Base-by-base conservation (phyloP, 2,113 vertebrate species). In the Nestor notabilis region DNA sequence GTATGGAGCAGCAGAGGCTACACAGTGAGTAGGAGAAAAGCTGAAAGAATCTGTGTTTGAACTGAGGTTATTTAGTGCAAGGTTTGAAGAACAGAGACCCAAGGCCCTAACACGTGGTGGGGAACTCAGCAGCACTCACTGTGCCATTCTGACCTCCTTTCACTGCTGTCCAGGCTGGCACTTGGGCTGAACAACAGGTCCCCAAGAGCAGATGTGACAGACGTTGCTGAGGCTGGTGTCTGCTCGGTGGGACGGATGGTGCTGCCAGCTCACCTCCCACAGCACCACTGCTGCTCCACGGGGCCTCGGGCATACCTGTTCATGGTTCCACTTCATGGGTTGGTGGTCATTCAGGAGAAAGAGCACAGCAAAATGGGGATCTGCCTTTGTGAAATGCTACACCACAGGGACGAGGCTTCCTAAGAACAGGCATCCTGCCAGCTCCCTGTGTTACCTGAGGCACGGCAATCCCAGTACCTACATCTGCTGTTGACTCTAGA, bases 1-100 rank as follows among this genome's bases (percentile, higher is more conserved):
- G 11, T 20, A 23, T 3, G 19, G 43, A 87, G 39, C 56, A 61
- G n/a, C 2, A 2, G 13, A 61, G 23, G 16, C 43, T 64, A 9
- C n/a, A 31, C 28, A 11, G 19, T 0, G 0, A 37, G 4, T 0
- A 44, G 7, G 2, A 17, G 11, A 11, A 61, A 69, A 58, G 33
- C 41, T 72, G 65, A 56, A 74, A 76, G 29, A 35, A 37, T 23
- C 12, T 41, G 16, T 21, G 21, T 41, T 70, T 63, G 29, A 80
- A 46, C 17, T 10, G 24, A 87, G n/a, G 25, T 75, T 31, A 19
- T 28, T 74, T 60, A 28, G 14, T 11, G 29, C 24, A 33, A 52
- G 28, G 17, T 77, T 47, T 87, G 41, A 68, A 37, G 74, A n/a
- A 27, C 7, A 65, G 46, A 74, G 28, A 46, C 14, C 23, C 18